phyloP scores from a whole-genome alignment of 2,113 vertebrate species.

The Clinocottus analis region DNA sequence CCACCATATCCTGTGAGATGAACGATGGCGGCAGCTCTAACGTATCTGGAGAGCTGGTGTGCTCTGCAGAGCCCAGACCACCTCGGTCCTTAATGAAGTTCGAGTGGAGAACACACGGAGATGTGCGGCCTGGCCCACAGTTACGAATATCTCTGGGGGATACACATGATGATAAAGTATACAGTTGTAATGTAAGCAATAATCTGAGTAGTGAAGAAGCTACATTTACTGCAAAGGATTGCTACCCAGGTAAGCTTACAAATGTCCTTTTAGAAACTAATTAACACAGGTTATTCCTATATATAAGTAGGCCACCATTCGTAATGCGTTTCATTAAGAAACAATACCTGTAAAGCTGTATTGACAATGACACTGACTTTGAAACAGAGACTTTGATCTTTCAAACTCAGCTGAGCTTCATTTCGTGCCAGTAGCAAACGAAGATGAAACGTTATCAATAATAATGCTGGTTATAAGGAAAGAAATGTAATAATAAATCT shows the following conservation, averaged over 20 bases:
- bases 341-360: background rate
- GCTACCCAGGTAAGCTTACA: slow-evolving; percentile 60
- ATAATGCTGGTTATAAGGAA: background rate
- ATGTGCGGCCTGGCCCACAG: background rate
- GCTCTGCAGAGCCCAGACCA: slow-evolving; percentile 28
- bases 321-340: background rate
- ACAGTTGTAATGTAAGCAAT: slow-evolving; percentile 64
- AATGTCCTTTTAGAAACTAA: background rate
- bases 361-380: background rate
- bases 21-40: background rate
- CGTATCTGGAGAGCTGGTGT: slow-evolving; percentile 38
- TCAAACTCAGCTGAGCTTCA: background rate
- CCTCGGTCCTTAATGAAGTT: slow-evolving; percentile 3
- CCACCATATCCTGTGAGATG: slow-evolving; percentile 63
- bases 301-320: background rate
- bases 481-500: background rate
- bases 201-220: slow-evolving; percentile 16
- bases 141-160: slow-evolving; percentile 41
- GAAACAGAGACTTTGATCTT: background rate
- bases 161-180: slow-evolving; percentile 9
- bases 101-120: slow-evolving; percentile 47
- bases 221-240: slow-evolving; percentile 60
- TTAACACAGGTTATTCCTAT: background rate
- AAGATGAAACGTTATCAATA: background rate
- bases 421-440: background rate